A percentile compares a stretch with the other conserved stretches of the same genome.
phyloP scores from a whole-genome alignment of 2,888 invertebrate species.

The Lasioglossum vierecki region DNA sequence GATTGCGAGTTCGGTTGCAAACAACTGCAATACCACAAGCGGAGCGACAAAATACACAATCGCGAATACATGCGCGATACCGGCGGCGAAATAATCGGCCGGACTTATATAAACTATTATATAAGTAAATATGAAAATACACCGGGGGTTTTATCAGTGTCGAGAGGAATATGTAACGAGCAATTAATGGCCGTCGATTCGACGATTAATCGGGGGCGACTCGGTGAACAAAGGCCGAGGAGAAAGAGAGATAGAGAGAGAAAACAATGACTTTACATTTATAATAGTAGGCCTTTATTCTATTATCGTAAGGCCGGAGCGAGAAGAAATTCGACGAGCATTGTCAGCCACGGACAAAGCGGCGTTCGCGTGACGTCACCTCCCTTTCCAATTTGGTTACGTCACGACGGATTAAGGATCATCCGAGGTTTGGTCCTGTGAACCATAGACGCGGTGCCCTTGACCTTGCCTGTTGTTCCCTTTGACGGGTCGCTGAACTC shows the following conservation, averaged over 20 bases:
- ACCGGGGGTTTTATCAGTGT: neutral
- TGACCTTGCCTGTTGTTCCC: constrained; percentile 68
- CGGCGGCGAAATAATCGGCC: neutral
- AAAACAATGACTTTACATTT: neutral
- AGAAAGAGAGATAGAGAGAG: neutral
- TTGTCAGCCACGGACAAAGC: constrained; percentile 33
- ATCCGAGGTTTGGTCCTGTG: constrained; percentile 38
- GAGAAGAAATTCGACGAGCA: constrained; percentile 16
- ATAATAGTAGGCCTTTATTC: neutral
- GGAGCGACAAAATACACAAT: neutral
- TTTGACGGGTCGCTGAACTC: constrained; percentile 67
- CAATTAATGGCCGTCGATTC: neutral
- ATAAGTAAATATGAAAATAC: constrained; percentile 6
- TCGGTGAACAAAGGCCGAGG: neutral
- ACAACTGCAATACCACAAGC: neutral
- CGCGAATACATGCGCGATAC: neutral
- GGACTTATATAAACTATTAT: constrained; percentile 11
- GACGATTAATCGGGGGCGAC: neutral
- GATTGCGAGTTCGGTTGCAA: constrained; percentile 20
- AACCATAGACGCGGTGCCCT: constrained; percentile 66
- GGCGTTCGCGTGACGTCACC: constrained; percentile 46
- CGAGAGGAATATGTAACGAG: neutral
- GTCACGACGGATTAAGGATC: constrained; percentile 61
- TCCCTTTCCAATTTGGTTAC: constrained; percentile 64
- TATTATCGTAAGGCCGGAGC: neutral